Base-by-base conservation (phyloP, 2,113 vertebrate species). In the Sinocyclocheilus anophthalmus region DNA sequence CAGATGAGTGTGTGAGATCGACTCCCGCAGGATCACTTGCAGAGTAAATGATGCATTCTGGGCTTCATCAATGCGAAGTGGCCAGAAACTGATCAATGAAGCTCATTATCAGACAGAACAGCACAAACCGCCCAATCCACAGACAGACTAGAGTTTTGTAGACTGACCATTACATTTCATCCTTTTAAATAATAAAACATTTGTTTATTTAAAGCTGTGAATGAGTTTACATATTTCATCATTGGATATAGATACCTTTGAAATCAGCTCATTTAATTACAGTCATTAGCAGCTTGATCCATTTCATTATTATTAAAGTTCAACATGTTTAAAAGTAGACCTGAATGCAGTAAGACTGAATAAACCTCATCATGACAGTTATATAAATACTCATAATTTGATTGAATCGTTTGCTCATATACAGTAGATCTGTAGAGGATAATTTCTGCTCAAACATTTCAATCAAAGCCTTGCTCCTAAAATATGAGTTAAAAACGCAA, bases 71-170 rank as follows among this genome's bases (percentile, higher is more conserved):
- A 84, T 84, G 91, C 90, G 89, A 92, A 90, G 88, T 91, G 93
- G 90, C 87, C 84, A 90, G 84, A 84, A 85, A 67, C 91, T 92
- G 89, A 94, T 94, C 90, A 92, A 91, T 93, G 90, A 90, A 87
- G 91, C 91, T 94, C 93, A 93, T 95, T 94, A 94, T 87, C 75
- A 86, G 77, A 86, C 91, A 92, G 88, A 91, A 89, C 91, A 5
- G 24, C 63, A 26, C 63, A 67, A 13, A 5, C 92, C 88, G 87
- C 90, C 90, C 90, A 7, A 3, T 30, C 89, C 81, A 92, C 90
- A 26, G 12, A 76, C 24, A 14, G n/a, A 33, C 30, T 33, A 33
- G 30, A 33, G 30, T 33, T 33, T 33, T 30, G 30, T 30, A 30
- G 30, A 30, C 59, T 1, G 2, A 2, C 55, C 2, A 55, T 55